phyloP scores from a whole-genome alignment of 1,140 invertebrate species.

The Lutraria rhynchaena region DNA sequence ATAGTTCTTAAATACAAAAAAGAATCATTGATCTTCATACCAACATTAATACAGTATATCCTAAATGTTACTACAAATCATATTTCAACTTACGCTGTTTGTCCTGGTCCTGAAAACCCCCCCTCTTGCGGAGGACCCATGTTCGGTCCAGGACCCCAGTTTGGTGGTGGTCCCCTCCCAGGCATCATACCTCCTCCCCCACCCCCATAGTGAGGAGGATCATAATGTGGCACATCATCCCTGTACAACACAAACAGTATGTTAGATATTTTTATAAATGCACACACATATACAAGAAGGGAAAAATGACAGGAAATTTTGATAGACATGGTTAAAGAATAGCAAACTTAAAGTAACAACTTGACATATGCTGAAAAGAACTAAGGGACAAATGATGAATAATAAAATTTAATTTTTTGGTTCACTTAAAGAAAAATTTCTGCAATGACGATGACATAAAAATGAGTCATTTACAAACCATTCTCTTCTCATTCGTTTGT shows the following conservation, averaged over 20 bases:
- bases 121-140: constrained; percentile 64
- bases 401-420: no score
- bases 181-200: constrained; percentile 62
- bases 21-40: no score
- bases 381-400: no score
- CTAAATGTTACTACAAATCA: background rate
- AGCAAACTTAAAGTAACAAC: no score
- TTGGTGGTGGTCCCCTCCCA: constrained; percentile 63
- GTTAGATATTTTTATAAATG: background rate
- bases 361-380: no score
- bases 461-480: no score
- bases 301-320: background rate
- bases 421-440: no score
- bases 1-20: no score
- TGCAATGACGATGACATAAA: no score
- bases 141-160: constrained; percentile 64
- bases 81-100: constrained; percentile 54
- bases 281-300: background rate
- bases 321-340: no score
- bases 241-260: background rate
- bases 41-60: no score
- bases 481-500: constrained; percentile 81
- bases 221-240: constrained; percentile 66
- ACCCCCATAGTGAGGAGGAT: constrained; percentile 66
- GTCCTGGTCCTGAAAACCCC: constrained; percentile 54